Base-by-base conservation (phyloP, 2,888 invertebrate species). In the Drosophila falleni region DNA sequence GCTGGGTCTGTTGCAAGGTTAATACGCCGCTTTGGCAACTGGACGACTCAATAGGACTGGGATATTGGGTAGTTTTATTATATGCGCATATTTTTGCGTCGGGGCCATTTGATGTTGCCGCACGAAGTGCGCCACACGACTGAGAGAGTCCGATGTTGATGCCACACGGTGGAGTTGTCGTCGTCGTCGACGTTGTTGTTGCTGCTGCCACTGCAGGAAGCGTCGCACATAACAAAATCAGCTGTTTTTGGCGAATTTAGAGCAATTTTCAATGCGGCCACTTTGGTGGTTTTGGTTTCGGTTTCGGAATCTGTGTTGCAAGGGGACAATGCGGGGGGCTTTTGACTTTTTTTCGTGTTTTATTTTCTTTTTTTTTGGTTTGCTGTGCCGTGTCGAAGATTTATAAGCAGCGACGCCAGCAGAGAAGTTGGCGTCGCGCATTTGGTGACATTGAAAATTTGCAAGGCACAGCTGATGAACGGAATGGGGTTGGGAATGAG, bases 371-470 rank as follows among this genome's bases (percentile, higher is more conserved):
- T 56, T 64, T 61, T 37, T 50, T n/a, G n/a, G n/a, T n/a, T 6
- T 56, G 54, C 64, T 39, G 54, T 66, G 68, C 70, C 82, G 64
- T 79, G 86, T 80, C 86, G 85, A 89, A 89, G 86, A 89, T 89
- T 89, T 89, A 85, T 76, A 87, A 78, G 82, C 88, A 86, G 73
- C 89, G 83, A 71, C 80, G 78, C 37, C 41, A 68, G 55, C 81
- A 67, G 76, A 41, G 79, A 59, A 70, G 82, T 79, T 87, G 82
- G 74, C 87, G 81, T 67, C 81, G 78, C 86, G 71, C 87, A 89
- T 78, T 86, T 86, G 86, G 88, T 87, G 87, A 87, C 87, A 87
- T 87, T 87, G 87, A 87, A 87, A 87, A 88, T 87, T 89, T 86
- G 87, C 84, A 84, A 86, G 84, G 87, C 80, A 81, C 76, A 71